Evolutionary conservation across 2,888 invertebrate genomes (phyloP).

Genomic region (Xanthia togata): DNA sequence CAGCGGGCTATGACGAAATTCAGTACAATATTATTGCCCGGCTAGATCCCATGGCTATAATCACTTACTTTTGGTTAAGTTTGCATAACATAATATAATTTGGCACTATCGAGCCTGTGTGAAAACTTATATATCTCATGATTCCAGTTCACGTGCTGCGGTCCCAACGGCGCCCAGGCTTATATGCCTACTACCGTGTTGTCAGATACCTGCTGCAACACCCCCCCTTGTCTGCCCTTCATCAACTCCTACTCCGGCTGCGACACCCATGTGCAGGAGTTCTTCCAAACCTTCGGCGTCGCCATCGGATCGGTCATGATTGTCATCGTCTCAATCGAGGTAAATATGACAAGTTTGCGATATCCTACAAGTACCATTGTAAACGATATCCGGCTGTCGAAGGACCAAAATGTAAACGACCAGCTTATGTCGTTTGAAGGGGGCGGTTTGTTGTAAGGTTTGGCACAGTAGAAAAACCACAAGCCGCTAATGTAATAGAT

Average conservation of each 20-base stretch:
- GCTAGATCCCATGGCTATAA: too few relatives aligned
- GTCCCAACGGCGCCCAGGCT: constrained; percentile 80
- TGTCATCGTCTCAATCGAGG: constrained; percentile 92
- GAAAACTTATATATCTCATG: not conserved
- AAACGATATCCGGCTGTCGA: too few relatives aligned
- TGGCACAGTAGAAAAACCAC: too few relatives aligned
- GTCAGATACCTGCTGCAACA: constrained; percentile 85
- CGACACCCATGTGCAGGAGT: constrained; percentile 76
- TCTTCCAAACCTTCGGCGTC: constrained; percentile 85
- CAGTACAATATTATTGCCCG: not conserved
- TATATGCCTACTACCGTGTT: constrained; percentile 75
- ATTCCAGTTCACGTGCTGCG: constrained; percentile 91
- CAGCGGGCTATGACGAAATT: not conserved
- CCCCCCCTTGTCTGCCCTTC: constrained; percentile 71
- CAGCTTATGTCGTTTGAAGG: too few relatives aligned
- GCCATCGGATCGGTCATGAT: constrained; percentile 91
- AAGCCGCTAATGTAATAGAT: too few relatives aligned
- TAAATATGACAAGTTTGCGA: constrained; percentile 70
- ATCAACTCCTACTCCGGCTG: constrained; percentile 87
- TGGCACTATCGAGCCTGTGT: not conserved
- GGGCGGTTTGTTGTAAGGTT: too few relatives aligned
- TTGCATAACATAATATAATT: not conserved
- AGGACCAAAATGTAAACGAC: too few relatives aligned
- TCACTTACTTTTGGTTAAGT: not conserved
- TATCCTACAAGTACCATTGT: too few relatives aligned